Evolutionary conservation across 2,888 invertebrate species (phyloP).

Genomic region (Agrotis exclamationis): DNA sequence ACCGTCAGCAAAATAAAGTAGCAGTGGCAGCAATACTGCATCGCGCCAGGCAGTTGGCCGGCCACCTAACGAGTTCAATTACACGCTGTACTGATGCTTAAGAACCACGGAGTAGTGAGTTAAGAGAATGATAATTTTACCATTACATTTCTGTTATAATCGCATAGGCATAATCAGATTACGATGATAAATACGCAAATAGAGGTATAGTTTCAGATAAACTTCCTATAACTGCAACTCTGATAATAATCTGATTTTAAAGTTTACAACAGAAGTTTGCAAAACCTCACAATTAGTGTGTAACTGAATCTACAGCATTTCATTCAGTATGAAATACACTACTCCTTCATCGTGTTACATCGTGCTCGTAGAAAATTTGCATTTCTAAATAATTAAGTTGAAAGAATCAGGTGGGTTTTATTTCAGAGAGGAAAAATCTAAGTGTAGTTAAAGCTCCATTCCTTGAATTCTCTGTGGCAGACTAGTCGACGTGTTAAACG

Average conservation of each 20-base stretch:
- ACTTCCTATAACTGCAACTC: not conserved
- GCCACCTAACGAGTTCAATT: slow-evolving; percentile 63
- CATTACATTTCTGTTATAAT: too few relatives aligned
- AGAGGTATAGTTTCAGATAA: too few relatives aligned
- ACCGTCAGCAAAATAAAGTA: slow-evolving; percentile 53
- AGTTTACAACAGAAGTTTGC: too few relatives aligned
- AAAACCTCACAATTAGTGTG: not conserved
- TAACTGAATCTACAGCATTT: not conserved
- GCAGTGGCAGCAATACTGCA: slow-evolving; percentile 44
- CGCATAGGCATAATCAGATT: too few relatives aligned
- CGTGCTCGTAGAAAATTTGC: not conserved
- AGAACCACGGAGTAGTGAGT: slow-evolving; percentile 14
- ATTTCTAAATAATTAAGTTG: too few relatives aligned
- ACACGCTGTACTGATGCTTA: slow-evolving; percentile 50
- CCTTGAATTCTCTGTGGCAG: slow-evolving; percentile 17
- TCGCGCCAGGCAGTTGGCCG: slow-evolving; percentile 42
- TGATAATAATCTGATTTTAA: not conserved
- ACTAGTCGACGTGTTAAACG: slow-evolving; percentile 54
- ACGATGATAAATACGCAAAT: too few relatives aligned
- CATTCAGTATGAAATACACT: not conserved
- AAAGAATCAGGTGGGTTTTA: not conserved
- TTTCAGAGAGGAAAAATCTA: not conserved
- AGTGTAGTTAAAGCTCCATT: slow-evolving; percentile 3
- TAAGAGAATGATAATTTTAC: slow-evolving; percentile 15
- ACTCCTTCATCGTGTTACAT: too few relatives aligned